These are phyloP conservation scores for Coccyzus lansbergi DNA, from an alignment of 2,797 vertebrate species.

Conservation along the genomic window DNA sequence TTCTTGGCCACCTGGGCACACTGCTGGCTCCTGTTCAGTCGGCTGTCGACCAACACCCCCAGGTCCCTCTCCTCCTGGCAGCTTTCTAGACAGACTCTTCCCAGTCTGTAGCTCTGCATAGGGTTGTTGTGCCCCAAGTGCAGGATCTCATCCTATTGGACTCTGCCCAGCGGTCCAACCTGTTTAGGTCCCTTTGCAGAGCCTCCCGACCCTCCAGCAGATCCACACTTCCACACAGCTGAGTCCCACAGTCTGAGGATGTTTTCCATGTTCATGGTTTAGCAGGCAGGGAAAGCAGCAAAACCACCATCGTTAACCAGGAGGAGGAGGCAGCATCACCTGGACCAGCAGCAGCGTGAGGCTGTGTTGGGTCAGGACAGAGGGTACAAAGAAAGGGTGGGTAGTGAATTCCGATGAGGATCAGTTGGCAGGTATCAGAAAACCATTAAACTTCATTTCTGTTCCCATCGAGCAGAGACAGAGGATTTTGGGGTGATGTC, in stretches of 20 bases:
- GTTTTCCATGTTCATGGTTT: not conserved
- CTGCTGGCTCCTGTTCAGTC: too few species aligned
- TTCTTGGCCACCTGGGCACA: too few species aligned
- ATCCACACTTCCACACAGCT: too few species aligned
- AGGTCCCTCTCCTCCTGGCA: too few species aligned
- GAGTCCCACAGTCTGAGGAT: not conserved
- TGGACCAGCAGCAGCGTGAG: not conserved
- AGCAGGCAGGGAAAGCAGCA: not conserved
- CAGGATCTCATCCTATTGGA: too few species aligned
- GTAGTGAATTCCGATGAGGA: not conserved
- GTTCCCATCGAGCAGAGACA: not conserved
- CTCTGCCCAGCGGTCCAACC: too few species aligned
- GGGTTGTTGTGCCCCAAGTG: too few species aligned
- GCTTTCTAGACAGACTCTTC: too few species aligned
- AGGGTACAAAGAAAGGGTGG: not conserved
- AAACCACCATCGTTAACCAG: not conserved
- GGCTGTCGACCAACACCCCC: too few species aligned
- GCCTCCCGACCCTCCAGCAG: too few species aligned
- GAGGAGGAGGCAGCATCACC: not conserved
- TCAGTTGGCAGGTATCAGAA: not conserved
- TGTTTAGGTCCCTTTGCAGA: too few species aligned
- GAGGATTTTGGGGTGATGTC: not conserved
- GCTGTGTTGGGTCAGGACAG: accelerated
- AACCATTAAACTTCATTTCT: not conserved
- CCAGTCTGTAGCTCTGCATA: too few species aligned